phyloP scores from a whole-genome alignment of 2,888 invertebrate species.

The Callyntrura guangdongensis region DNA sequence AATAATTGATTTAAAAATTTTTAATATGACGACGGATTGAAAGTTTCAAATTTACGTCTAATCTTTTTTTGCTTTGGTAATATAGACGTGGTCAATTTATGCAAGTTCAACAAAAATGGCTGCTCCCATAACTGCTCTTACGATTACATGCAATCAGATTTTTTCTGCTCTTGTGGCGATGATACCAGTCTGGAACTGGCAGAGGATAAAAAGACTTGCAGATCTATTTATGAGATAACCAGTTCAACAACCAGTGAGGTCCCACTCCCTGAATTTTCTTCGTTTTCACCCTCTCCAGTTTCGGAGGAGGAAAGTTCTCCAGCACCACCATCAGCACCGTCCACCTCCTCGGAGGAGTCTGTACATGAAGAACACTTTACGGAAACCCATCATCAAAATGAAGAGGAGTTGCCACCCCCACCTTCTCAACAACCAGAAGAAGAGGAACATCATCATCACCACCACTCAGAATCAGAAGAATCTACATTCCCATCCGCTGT shows the following conservation, averaged over 20 bases:
- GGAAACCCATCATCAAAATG: conserved; percentile 31
- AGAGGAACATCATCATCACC: conserved; percentile 9
- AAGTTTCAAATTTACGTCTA: no score
- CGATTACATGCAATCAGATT: conserved; percentile 89
- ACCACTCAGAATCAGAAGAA: conserved; percentile 24
- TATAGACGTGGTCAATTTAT: conserved; percentile 88
- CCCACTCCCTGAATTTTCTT: conserved; percentile 80
- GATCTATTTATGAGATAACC: conserved; percentile 84
- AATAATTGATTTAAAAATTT: no score
- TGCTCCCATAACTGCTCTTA: conserved; percentile 91
- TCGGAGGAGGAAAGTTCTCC: conserved; percentile 73
- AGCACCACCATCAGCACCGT: conserved; percentile 59
- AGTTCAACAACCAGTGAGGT: conserved; percentile 84
- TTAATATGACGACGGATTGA: no score
- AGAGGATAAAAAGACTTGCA: conserved; percentile 87
- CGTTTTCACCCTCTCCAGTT: neutral
- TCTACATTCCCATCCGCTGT: neutral
- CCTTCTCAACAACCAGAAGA: conserved; percentile 27
- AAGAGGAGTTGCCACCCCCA: neutral
- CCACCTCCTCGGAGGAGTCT: conserved; percentile 72
- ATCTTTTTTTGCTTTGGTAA: no score
- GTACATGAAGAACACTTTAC: conserved; percentile 82
- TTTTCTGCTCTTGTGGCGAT: conserved; percentile 90
- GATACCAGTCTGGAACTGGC: conserved; percentile 86
- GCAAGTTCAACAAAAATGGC: conserved; percentile 88